phyloP scores from a whole-genome alignment of 1,140 invertebrate species.

The Ips nitidus region DNA sequence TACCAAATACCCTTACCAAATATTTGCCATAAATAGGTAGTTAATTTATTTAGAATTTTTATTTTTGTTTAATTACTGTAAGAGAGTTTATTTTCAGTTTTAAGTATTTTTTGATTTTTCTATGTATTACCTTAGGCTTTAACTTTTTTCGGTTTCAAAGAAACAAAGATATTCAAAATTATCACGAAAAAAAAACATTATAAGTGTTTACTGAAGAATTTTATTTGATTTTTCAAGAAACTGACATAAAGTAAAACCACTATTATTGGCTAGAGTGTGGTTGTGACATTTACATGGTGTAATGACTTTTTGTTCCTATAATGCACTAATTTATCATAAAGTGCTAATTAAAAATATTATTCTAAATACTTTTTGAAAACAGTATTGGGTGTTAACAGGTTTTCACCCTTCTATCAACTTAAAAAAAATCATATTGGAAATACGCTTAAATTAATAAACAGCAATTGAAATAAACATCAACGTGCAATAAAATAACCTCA shows the following conservation, averaged over 20 bases:
- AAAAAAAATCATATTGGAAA: too few species aligned
- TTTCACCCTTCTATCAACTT: too few species aligned
- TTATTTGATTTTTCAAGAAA: too few species aligned
- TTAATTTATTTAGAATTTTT: slow-evolving; percentile 24
- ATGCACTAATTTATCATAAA: too few species aligned
- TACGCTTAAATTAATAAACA: too few species aligned
- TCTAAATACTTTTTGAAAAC: too few species aligned
- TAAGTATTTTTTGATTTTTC: slow-evolving; percentile 19
- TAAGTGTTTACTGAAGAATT: not conserved
- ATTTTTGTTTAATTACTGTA: slow-evolving; percentile 9
- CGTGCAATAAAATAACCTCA: slow-evolving; percentile 11
- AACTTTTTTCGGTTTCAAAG: slow-evolving; percentile 10
- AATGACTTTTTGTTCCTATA: too few species aligned
- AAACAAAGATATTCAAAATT: not conserved
- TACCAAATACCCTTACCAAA: slow-evolving; percentile 32
- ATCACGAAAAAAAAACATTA: not conserved
- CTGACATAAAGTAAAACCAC: too few species aligned
- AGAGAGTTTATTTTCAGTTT: slow-evolving; percentile 12
- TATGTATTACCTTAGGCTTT: slow-evolving; percentile 20
- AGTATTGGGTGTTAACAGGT: too few species aligned
- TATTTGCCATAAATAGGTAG: slow-evolving; percentile 31
- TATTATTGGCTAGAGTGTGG: too few species aligned
- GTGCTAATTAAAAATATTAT: too few species aligned
- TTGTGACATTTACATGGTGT: too few species aligned
- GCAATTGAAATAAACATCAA: not conserved